Conservation (phyloP, 2,113 vertebrate genomes). For the Holacanthus passer region DNA sequence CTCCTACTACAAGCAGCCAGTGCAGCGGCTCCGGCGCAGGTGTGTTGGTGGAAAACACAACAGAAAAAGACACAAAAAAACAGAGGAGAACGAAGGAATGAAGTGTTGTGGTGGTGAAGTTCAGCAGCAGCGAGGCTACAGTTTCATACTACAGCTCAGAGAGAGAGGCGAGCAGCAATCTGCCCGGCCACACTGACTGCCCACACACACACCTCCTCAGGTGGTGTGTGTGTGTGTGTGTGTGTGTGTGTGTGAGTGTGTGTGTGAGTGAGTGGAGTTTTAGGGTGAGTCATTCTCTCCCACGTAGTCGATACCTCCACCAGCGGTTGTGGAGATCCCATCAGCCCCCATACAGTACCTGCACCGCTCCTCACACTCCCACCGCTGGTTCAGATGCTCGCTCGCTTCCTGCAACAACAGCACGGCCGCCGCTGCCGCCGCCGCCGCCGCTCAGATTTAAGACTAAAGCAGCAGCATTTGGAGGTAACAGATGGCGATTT, state of each 20-base stretch:
- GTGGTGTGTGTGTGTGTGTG: slow-evolving; percentile 51
- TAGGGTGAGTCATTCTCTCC: slow-evolving; percentile 66
- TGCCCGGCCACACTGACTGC: slow-evolving; percentile 49
- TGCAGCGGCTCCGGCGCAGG: neutral
- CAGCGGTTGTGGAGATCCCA: slow-evolving; percentile 63
- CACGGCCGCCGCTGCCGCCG: too few species aligned
- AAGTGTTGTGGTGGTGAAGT: slow-evolving; percentile 21
- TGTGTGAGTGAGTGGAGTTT: slow-evolving; percentile 18
- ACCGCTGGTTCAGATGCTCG: neutral
- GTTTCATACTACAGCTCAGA: slow-evolving; percentile 31
- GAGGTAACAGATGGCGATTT: slow-evolving; percentile 67
- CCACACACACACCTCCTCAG: slow-evolving; percentile 74
- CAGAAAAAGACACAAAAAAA: neutral
- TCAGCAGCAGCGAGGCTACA: slow-evolving; percentile 29
- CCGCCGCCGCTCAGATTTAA: slow-evolving; percentile 12
- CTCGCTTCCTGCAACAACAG: slow-evolving; percentile 1
- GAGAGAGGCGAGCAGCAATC: slow-evolving; percentile 50
- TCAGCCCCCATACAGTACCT: slow-evolving; percentile 41
- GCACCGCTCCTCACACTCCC: slow-evolving; percentile 30
- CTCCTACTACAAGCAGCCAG: neutral
- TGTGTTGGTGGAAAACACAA: slow-evolving; percentile 35
- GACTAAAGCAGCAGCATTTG: slow-evolving; percentile 34
- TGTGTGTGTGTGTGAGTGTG: slow-evolving; percentile 40
- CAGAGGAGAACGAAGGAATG: neutral
- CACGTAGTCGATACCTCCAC: slow-evolving; percentile 58